Conservation (phyloP, 2,888 invertebrate genomes). For the Drosophila limbata region DNA sequence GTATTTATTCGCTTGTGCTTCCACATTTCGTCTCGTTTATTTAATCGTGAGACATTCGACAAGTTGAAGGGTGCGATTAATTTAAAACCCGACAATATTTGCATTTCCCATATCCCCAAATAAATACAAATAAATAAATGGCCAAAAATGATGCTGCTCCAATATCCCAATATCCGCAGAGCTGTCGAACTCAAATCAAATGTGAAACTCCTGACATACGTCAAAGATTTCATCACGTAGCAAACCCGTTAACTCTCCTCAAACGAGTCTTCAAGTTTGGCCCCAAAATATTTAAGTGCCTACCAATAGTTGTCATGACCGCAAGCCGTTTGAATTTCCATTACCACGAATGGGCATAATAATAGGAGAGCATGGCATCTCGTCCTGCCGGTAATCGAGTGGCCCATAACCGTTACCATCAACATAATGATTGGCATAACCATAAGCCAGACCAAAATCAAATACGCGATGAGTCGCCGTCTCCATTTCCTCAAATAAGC, state of each 20-base stretch:
- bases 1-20: slow-evolving; percentile 50
- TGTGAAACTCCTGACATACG: slow-evolving; percentile 16
- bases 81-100: slow-evolving; percentile 65
- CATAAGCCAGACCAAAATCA: slow-evolving; percentile 57
- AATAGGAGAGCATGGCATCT: slow-evolving; percentile 48
- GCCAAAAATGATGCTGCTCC: slow-evolving; percentile 19
- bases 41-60: slow-evolving; percentile 63
- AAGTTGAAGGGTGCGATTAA: slow-evolving; percentile 66
- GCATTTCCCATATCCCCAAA: slow-evolving; percentile 29
- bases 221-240: slow-evolving; percentile 67
- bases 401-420: slow-evolving; percentile 70
- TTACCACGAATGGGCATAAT: slow-evolving; percentile 64
- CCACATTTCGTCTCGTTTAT: slow-evolving; percentile 59
- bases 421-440: slow-evolving; percentile 76
- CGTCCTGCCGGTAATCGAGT: slow-evolving; percentile 69
- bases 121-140: slow-evolving; percentile 3
- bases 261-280: slow-evolving; percentile 2
- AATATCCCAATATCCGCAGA: slow-evolving; percentile 24
- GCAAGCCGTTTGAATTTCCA: slow-evolving; percentile 59
- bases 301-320: slow-evolving; percentile 43
- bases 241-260: slow-evolving; percentile 52
- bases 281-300: neutral
- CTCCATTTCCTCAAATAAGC: slow-evolving; percentile 31
- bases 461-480: slow-evolving; percentile 41
- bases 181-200: slow-evolving; percentile 34